These are phyloP conservation scores for Melieria crassipennis DNA, from an alignment of 2,888 invertebrate genomes.

Conservation along the genomic window DNA sequence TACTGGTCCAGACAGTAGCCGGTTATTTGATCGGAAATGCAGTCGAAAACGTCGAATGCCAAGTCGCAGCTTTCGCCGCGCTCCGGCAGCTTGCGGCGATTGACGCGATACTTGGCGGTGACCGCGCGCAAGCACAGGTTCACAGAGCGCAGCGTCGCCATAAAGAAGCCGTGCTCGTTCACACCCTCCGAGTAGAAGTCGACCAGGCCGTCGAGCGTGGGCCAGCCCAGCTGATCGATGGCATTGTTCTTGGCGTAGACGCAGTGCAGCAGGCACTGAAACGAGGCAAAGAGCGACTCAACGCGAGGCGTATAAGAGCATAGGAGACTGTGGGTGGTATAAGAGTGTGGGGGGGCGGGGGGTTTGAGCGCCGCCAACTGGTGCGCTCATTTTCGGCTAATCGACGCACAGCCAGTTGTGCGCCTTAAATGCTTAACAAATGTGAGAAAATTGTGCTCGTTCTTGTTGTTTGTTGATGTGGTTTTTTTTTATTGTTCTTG, in stretches of 20 bases:
- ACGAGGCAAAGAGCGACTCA: constrained; percentile 15
- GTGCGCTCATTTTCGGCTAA: too few relatives aligned
- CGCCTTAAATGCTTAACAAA: constrained; percentile 29
- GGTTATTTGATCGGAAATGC: constrained; percentile 81
- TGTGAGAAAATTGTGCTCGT: constrained; percentile 31
- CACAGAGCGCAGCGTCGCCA: constrained; percentile 78
- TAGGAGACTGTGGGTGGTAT: not conserved
- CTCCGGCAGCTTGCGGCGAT: constrained; percentile 65
- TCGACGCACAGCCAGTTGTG: constrained; percentile 1
- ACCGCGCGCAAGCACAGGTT: constrained; percentile 71
- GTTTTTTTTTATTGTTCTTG: constrained; percentile 13
- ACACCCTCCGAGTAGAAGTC: constrained; percentile 81
- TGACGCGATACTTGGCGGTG: constrained; percentile 58
- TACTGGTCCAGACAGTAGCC: constrained; percentile 73
- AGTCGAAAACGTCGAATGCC: constrained; percentile 82
- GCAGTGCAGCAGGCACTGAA: constrained; percentile 78
- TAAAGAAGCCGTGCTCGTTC: constrained; percentile 79
- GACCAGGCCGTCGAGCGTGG: constrained; percentile 78
- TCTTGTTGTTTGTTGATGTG: constrained; percentile 10
- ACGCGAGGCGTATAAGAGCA: not conserved
- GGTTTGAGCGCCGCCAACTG: too few relatives aligned
- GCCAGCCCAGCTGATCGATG: constrained; percentile 78
- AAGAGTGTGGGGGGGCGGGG: too few relatives aligned
- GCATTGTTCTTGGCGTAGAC: constrained; percentile 83
- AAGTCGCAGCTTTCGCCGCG: constrained; percentile 78